A percentile compares a stretch with the other conserved stretches of the same genome.
Evolutionary conservation across 2,797 vertebrate species (phyloP).

Genomic region (Astyanax mexicanus): DNA sequence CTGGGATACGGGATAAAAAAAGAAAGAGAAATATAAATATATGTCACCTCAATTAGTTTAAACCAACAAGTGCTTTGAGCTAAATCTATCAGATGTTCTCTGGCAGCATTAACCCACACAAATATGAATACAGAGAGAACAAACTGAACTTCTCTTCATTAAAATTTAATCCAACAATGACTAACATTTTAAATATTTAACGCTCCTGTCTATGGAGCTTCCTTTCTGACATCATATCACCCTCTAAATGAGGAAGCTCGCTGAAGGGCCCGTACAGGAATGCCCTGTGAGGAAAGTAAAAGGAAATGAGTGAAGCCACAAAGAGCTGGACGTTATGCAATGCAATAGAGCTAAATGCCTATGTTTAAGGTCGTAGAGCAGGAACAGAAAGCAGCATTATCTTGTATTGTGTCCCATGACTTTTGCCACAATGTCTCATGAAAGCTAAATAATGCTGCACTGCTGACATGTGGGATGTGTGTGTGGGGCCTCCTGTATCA

Average conservation of each 20-base stretch:
- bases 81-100: background rate
- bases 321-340: too few relatives aligned
- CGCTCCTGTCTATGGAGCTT: background rate
- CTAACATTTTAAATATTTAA: constrained; percentile 24
- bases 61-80: background rate
- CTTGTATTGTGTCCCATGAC: too few relatives aligned
- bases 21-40: too few relatives aligned
- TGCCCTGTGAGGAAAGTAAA: background rate
- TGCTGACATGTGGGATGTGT: too few relatives aligned
- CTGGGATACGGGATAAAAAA: constrained; percentile 66
- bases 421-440: too few relatives aligned
- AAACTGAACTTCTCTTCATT: constrained; percentile 11
- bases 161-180: constrained; percentile 27
- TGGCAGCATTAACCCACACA: background rate
- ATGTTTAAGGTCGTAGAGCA: too few relatives aligned
- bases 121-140: constrained; percentile 12
- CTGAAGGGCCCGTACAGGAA: background rate
- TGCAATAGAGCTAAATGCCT: too few relatives aligned
- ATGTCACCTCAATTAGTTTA: background rate
- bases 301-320: too few relatives aligned
- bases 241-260: constrained; percentile 10
- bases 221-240: background rate
- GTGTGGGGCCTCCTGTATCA: too few relatives aligned
- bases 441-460: too few relatives aligned
- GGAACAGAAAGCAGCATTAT: background rate